phyloP scores from a whole-genome alignment of 2,888 invertebrate genomes.

The Scrobipalpa atriplicella region DNA sequence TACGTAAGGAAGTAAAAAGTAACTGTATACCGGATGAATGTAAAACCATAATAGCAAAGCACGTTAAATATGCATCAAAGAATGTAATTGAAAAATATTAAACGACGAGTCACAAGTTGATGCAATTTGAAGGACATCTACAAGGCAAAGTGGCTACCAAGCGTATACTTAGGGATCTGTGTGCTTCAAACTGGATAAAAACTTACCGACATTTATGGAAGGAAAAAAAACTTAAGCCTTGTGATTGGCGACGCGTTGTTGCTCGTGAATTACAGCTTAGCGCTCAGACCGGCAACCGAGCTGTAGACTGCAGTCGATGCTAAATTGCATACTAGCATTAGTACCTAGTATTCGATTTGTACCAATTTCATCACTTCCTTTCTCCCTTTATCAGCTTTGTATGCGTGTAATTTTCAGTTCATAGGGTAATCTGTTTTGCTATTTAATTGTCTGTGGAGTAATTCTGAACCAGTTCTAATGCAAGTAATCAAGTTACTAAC shows the following conservation, averaged over 20 bases:
- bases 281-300: not conserved
- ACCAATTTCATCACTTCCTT: not conserved
- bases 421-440: no score
- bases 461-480: no score
- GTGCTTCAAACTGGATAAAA: slow-evolving; percentile 9
- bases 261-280: not conserved
- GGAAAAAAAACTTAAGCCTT: slow-evolving; percentile 2
- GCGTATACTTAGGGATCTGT: slow-evolving; percentile 10
- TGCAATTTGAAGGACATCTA: slow-evolving; percentile 5
- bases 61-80: not conserved
- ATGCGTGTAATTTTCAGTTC: not conserved
- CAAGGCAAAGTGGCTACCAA: slow-evolving; percentile 8
- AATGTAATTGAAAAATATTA: not conserved
- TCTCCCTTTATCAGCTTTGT: not conserved
- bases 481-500: not conserved
- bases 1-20: no score
- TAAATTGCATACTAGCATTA: not conserved
- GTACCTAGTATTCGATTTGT: not conserved
- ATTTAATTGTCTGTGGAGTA: no score
- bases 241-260: not conserved
- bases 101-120: not conserved
- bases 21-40: no score
- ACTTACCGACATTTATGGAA: not conserved
- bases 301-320: not conserved
- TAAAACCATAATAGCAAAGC: not conserved